Percentiles rank a stretch among this genome's conserved stretches.
phyloP scores from a whole-genome alignment of 2,797 vertebrate genomes.

The Tenualosa thibaudeaui region DNA sequence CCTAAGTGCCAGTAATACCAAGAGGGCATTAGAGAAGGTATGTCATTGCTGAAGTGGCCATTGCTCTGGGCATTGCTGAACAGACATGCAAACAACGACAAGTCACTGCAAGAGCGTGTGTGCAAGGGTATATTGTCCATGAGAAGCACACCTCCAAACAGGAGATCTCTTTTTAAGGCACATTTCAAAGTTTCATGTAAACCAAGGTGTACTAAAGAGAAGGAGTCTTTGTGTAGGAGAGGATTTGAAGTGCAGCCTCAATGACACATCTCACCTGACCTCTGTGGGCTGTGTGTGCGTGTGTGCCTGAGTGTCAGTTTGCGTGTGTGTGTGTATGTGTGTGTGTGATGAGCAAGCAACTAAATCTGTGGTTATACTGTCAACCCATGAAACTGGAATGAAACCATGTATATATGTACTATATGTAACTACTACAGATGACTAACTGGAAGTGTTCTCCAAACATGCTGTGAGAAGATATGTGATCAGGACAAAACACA shows the following conservation, averaged over 20 bases:
- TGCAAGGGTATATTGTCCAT: neutral
- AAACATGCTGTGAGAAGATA: neutral
- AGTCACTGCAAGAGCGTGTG: neutral
- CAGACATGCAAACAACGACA: neutral
- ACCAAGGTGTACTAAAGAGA: neutral
- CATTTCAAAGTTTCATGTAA: neutral
- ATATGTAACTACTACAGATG: constrained; percentile 54
- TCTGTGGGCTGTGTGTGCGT: neutral
- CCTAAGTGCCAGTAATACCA: constrained; percentile 1
- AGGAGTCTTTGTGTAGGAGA: neutral
- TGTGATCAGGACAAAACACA: constrained; percentile 44
- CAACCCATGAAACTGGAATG: constrained; percentile 22
- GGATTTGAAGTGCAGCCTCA: neutral
- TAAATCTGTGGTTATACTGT: neutral
- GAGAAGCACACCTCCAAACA: constrained; percentile 22
- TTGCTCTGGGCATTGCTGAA: neutral
- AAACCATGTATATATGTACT: constrained; percentile 52
- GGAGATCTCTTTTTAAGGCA: constrained; percentile 15
- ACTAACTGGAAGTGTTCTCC: constrained; percentile 28
- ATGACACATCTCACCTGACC: neutral
- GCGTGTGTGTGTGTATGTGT: neutral
- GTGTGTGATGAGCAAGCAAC: neutral
- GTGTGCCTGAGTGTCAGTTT: neutral
- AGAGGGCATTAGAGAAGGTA: neutral
- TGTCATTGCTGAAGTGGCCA: neutral